Evolutionary conservation across 2,888 invertebrate genomes (phyloP).

Genomic region (Druceiella hillmani): DNA sequence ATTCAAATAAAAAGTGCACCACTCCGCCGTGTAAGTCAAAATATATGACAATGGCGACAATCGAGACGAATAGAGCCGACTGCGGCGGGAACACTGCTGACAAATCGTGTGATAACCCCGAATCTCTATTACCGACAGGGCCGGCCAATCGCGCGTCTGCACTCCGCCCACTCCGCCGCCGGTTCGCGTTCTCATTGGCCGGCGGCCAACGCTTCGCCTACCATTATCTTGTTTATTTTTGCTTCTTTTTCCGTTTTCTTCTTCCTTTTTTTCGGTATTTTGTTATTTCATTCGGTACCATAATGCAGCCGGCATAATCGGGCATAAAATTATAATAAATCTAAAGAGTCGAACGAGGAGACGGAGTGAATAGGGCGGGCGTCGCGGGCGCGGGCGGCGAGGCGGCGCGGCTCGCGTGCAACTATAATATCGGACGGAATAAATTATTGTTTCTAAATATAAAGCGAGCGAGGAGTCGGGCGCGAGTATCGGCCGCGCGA

Average conservation of each 20-base stretch:
- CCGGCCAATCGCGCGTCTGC: slow-evolving; percentile 38
- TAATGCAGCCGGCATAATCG: slow-evolving; percentile 6
- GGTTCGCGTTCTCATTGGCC: slow-evolving; percentile 43
- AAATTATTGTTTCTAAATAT: no score
- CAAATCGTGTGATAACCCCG: slow-evolving; percentile 49
- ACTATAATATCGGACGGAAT: no score
- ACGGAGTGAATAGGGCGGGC: no score
- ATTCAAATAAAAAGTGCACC: slow-evolving; percentile 22
- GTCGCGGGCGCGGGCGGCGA: no score
- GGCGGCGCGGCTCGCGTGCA: no score
- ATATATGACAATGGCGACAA: slow-evolving; percentile 52
- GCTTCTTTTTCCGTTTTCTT: slow-evolving; percentile 1
- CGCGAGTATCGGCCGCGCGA: no score
- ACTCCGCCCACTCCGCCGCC: slow-evolving; percentile 44
- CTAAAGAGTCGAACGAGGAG: no score
- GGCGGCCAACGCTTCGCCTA: slow-evolving; percentile 44
- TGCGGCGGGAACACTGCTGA: slow-evolving; percentile 44
- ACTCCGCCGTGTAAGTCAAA: slow-evolving; percentile 37
- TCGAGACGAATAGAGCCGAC: slow-evolving; percentile 49
- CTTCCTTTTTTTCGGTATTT: slow-evolving; percentile 1
- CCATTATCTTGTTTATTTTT: slow-evolving; percentile 5
- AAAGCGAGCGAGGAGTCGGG: no score
- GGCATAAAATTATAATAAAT: slow-evolving; percentile 4
- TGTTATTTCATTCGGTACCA: no score
- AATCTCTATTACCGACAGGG: slow-evolving; percentile 25